Conservation (phyloP, 2,888 invertebrate genomes). For the Laspeyria flexula region DNA sequence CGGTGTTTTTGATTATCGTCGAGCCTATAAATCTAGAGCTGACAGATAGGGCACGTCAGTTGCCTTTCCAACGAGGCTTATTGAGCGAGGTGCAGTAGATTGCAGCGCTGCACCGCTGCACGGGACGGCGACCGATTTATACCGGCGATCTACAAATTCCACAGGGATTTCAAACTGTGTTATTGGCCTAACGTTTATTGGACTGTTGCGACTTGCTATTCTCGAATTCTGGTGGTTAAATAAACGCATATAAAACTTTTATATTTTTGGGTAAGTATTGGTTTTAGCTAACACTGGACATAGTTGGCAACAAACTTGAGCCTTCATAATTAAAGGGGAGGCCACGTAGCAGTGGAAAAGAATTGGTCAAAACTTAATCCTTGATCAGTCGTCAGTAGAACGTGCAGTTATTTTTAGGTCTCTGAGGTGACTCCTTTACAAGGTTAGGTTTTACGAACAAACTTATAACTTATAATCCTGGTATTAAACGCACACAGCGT, state of each 20-base stretch:
- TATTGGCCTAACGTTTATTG: constrained; percentile 34
- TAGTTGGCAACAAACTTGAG: too few species aligned
- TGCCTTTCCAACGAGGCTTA: constrained; percentile 44
- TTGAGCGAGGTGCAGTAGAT: constrained; percentile 42
- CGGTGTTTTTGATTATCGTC: constrained; percentile 33
- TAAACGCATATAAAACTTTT: not conserved
- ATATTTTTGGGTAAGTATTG: too few species aligned
- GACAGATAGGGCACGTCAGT: constrained; percentile 48
- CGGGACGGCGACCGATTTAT: constrained; percentile 36
- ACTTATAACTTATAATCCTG: too few species aligned
- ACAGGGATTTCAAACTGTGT: constrained; percentile 35
- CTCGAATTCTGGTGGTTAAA: not conserved
- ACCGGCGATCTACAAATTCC: constrained; percentile 38
- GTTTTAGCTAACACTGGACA: too few species aligned
- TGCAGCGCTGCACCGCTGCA: constrained; percentile 33
- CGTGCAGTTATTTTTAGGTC: too few species aligned
- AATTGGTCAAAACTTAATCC: too few species aligned
- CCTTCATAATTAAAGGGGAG: too few species aligned
- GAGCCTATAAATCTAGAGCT: constrained; percentile 38
- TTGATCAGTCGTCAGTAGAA: too few species aligned
- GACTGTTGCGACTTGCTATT: constrained; percentile 19
- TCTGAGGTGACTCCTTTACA: too few species aligned
- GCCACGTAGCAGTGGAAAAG: too few species aligned
- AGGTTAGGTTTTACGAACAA: too few species aligned
- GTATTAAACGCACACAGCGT: too few species aligned